Base-by-base conservation (phyloP, 2,113 vertebrate genomes). In the Apus apus region DNA sequence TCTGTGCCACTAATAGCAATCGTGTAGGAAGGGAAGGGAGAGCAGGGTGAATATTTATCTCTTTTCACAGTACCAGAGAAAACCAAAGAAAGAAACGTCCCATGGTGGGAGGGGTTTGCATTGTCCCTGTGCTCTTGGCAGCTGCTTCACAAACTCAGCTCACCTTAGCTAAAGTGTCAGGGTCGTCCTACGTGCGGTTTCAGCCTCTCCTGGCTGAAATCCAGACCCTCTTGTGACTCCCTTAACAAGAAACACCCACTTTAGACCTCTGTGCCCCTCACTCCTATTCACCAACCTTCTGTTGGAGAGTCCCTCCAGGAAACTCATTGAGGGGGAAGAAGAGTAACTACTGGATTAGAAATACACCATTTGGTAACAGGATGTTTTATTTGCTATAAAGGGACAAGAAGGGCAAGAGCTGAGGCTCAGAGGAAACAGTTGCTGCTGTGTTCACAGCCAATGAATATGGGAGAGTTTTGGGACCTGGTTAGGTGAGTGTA, bases 201-300 rank as follows among this genome's bases (percentile, higher is more conserved):
- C 38, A 26, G 32, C 66, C 60, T 70, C 45, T 73, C 30, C 95
- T 65, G 74, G 79, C 72, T 72, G 65, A 50, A 81, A 80, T 48
- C 92, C 81, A 91, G 40, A 62, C 36, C 73, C 50, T 38, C 36
- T 15, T 3, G 26, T 84, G 88, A 95, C 53, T 93, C 93, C 92
- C 53, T 46, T 48, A 80, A 25, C 66, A 50, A 54, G 79, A 75
- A 85, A 71, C 60, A 93, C 86, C 91, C 16, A 3, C 67, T 72
- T 78, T 58, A 30, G 50, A 21, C 29, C 18, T 48, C 60, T 9
- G 43, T 40, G 38, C 43, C 61, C 64, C 83, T 90, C 4, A 1
- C 30, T 81, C 75, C 43, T 58, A 7, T 46, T 89, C 89, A 48
- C 23, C 64, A 43, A 46, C 64, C 51, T 62, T 51, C 74, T 74